A percentile compares a stretch with the other conserved stretches of the same genome.
phyloP scores from a whole-genome alignment of 2,797 vertebrate species.

The Bucorvus abyssinicus region DNA sequence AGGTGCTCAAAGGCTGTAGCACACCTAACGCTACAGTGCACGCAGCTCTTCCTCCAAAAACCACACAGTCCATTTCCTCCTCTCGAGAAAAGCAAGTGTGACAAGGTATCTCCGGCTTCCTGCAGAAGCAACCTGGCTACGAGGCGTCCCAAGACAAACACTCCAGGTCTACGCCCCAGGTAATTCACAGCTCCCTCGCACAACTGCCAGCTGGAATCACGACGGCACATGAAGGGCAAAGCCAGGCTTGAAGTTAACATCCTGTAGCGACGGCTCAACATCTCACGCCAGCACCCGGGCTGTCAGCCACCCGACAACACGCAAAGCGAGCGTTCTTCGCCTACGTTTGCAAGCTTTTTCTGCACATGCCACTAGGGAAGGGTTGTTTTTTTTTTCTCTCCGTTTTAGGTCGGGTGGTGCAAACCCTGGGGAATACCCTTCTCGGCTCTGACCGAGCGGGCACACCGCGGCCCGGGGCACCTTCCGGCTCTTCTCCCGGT shows the following conservation, averaged over 20 bases:
- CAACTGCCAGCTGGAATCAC: background rate
- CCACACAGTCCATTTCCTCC: background rate
- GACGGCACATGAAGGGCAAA: accelerated
- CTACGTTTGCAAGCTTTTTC: accelerated
- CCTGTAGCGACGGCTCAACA: background rate
- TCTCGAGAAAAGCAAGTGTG: accelerated
- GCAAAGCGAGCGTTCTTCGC: background rate
- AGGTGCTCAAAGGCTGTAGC: accelerated
- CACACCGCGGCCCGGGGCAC: background rate
- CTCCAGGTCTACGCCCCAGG: accelerated
- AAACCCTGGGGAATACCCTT: background rate
- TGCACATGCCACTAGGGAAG: accelerated
- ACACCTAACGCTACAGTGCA: accelerated
- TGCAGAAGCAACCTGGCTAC: background rate
- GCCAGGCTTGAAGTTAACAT: accelerated
- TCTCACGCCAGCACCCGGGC: accelerated
- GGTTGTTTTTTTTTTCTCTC: background rate
- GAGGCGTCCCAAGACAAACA: background rate
- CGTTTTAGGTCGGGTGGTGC: background rate
- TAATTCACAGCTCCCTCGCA: accelerated
- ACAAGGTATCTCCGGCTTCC: background rate
- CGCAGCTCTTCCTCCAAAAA: background rate
- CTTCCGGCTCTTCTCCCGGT: background rate
- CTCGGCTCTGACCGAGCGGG: background rate
- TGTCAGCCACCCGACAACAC: background rate